A percentile compares a stretch with the other conserved stretches of the same genome.
Conservation (phyloP, 2,113 vertebrate species). For the Gnathonemus longibarbis region DNA sequence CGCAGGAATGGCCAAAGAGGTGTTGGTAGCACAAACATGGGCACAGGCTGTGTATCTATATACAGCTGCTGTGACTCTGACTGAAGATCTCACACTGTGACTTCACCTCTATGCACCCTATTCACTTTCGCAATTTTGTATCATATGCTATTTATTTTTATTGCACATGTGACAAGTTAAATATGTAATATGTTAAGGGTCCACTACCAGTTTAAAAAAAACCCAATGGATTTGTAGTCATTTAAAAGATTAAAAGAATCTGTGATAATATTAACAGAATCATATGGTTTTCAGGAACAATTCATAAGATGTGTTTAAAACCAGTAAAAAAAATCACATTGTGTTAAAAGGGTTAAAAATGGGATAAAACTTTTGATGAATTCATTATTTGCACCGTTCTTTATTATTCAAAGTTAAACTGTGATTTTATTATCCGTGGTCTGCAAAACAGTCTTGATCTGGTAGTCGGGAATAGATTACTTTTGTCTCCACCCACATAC, state of each 20-base stretch:
- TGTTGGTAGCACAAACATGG: neutral
- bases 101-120: neutral
- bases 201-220: neutral
- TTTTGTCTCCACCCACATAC: neutral
- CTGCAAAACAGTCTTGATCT: neutral
- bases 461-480: neutral
- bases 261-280: neutral
- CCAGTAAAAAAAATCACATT: neutral
- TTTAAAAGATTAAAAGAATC: neutral
- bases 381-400: neutral
- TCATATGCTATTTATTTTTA: neutral
- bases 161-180: neutral
- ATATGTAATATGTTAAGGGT: neutral
- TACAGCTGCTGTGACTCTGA: neutral
- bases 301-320: neutral
- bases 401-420: neutral
- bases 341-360: neutral
- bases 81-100: neutral
- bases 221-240: neutral
- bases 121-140: neutral
- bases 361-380: neutral
- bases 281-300: neutral
- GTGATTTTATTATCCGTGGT: neutral
- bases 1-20: neutral
- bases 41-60: neutral